Evolutionary conservation across 2,888 invertebrate genomes (phyloP).

Genomic region (Lathronympha strigana): DNA sequence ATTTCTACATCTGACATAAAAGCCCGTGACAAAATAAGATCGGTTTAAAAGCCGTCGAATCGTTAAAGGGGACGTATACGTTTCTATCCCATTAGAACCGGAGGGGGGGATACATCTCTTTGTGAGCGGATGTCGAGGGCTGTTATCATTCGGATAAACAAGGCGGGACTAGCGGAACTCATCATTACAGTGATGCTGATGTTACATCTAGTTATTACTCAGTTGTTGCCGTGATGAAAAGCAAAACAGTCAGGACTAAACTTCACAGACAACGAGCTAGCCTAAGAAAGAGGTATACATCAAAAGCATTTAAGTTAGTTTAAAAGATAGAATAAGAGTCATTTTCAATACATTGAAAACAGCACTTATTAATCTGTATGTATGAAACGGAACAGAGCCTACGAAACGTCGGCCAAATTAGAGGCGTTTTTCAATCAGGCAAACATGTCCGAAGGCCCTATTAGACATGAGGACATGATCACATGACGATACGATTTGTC

Average conservation of each 20-base stretch:
- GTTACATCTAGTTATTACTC: slow-evolving; percentile 34
- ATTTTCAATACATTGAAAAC: too few relatives aligned
- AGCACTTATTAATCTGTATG: too few relatives aligned
- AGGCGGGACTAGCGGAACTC: slow-evolving; percentile 28
- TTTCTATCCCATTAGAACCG: slow-evolving; percentile 41
- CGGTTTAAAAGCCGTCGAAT: slow-evolving; percentile 20
- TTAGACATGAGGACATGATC: too few relatives aligned
- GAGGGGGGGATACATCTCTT: slow-evolving; percentile 31
- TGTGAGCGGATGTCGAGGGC: slow-evolving; percentile 35
- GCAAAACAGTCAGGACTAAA: slow-evolving; percentile 30
- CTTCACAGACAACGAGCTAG: too few relatives aligned
- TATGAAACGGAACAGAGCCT: too few relatives aligned
- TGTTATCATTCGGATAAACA: slow-evolving; percentile 36
- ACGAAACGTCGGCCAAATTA: too few relatives aligned
- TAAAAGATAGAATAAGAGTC: too few relatives aligned
- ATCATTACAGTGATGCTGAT: slow-evolving; percentile 31
- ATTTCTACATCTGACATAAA: slow-evolving; percentile 25
- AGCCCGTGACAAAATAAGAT: slow-evolving; percentile 25
- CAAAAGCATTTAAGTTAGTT: too few relatives aligned
- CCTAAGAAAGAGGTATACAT: too few relatives aligned
- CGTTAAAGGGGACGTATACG: slow-evolving; percentile 41
- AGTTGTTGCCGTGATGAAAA: slow-evolving; percentile 37
- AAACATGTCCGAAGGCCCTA: too few relatives aligned
- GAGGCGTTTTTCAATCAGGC: too few relatives aligned
- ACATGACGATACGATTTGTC: too few relatives aligned